Percentiles rank a stretch among this genome's conserved stretches.
Conservation (phyloP, 2,888 invertebrate genomes). For the Venustoraphidia nigricollis region DNA sequence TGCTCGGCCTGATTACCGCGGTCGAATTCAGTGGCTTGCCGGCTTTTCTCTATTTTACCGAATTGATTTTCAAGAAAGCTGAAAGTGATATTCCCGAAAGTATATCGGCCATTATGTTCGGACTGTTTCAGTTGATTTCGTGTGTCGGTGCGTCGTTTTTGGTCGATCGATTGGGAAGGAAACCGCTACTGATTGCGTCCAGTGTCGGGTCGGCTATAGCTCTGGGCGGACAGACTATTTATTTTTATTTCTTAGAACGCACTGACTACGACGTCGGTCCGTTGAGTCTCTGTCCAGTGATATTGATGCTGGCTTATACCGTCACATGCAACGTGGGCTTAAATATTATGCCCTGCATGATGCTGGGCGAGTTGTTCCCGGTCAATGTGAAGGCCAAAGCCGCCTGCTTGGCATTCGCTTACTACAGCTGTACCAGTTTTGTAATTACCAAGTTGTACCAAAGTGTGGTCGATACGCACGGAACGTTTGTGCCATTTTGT, state of each 20-base stretch:
- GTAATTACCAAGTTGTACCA: conserved; percentile 27
- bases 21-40: conserved; percentile 24
- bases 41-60: conserved; percentile 25
- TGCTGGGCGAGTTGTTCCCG: conserved; percentile 28
- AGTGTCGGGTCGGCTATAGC: conserved; percentile 20
- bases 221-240: conserved; percentile 14
- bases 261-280: conserved; percentile 19
- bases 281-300: conserved; percentile 10
- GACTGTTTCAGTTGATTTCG: conserved; percentile 20
- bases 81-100: conserved; percentile 18
- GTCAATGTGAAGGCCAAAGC: conserved; percentile 27
- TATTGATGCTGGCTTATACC: conserved; percentile 2
- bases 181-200: conserved; percentile 21
- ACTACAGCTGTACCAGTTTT: conserved; percentile 24
- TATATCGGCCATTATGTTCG: conserved; percentile 22
- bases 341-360: conserved; percentile 25
- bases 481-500: conserved; percentile 24
- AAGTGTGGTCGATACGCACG: conserved; percentile 21
- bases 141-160: conserved; percentile 13
- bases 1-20: conserved; percentile 21
- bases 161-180: conserved; percentile 23
- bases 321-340: conserved; percentile 17
- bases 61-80: conserved; percentile 22
- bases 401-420: conserved; percentile 23
- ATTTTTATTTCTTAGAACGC: conserved; percentile 19